Conservation (phyloP, 2,888 invertebrate genomes). For the Archips xylosteana region DNA sequence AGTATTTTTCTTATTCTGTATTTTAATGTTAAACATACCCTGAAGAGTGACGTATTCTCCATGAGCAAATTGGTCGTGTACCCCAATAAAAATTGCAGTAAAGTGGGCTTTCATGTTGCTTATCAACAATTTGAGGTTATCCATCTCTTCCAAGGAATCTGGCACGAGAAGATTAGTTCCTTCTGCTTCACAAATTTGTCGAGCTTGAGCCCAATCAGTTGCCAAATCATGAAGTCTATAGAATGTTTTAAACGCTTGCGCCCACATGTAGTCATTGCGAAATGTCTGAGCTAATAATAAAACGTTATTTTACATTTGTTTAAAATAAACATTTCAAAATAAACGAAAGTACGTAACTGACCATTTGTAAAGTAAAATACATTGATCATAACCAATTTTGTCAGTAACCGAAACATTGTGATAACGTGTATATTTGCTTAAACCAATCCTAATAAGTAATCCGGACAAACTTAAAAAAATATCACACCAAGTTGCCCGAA, state of each 20-base stretch:
- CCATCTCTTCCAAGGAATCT: slow-evolving; percentile 59
- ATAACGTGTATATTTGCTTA: neutral
- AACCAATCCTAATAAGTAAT: neutral
- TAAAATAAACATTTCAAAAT: neutral
- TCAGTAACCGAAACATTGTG: neutral
- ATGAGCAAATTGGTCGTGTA: slow-evolving; percentile 61
- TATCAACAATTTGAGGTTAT: slow-evolving; percentile 61
- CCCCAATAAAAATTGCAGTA: slow-evolving; percentile 60
- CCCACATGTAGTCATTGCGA: slow-evolving; percentile 65
- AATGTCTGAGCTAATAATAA: slow-evolving; percentile 57
- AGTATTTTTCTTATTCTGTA: neutral
- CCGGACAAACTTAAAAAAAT: neutral
- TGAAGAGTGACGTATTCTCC: slow-evolving; percentile 47
- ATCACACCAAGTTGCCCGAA: neutral
- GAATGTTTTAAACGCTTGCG: slow-evolving; percentile 58
- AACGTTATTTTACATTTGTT: neutral
- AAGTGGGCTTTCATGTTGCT: slow-evolving; percentile 65
- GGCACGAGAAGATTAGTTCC: slow-evolving; percentile 62
- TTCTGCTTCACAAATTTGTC: slow-evolving; percentile 63
- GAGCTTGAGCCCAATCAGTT: slow-evolving; percentile 60
- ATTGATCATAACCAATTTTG: neutral
- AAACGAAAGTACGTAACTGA: neutral
- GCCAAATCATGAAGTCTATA: slow-evolving; percentile 63
- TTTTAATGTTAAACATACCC: slow-evolving; percentile 22
- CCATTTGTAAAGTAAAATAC: neutral